Conservation (phyloP, 2,113 vertebrate genomes). For the Ctenomys sociabilis region DNA sequence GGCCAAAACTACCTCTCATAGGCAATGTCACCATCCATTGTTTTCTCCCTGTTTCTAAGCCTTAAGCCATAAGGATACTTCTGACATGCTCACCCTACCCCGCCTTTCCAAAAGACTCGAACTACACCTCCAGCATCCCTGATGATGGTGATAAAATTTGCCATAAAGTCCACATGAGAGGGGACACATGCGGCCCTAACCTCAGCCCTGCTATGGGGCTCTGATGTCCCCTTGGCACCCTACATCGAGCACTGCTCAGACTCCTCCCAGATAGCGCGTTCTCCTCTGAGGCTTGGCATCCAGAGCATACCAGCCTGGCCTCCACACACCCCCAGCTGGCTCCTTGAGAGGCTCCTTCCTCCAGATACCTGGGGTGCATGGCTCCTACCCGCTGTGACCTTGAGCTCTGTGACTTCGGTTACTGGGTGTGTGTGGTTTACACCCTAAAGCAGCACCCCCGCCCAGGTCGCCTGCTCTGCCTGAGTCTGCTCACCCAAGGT, state of each 20-base stretch:
- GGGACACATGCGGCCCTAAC: background rate
- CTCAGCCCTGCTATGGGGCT: background rate
- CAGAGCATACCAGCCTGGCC: background rate
- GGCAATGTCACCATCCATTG: too few relatives aligned
- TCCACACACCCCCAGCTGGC: background rate
- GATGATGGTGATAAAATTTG: background rate
- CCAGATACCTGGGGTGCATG: background rate
- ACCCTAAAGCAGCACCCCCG: background rate
- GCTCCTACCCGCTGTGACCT: background rate
- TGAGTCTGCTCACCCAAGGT: background rate
- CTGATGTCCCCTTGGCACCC: background rate
- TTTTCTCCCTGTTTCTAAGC: background rate
- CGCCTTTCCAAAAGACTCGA: too few relatives aligned
- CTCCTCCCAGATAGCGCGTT: background rate
- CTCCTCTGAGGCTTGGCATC: background rate
- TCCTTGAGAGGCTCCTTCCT: background rate
- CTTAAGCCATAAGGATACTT: background rate
- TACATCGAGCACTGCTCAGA: background rate
- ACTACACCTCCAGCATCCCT: background rate
- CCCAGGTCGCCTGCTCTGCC: background rate
- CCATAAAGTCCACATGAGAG: background rate
- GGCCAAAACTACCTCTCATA: background rate
- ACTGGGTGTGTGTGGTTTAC: too few relatives aligned
- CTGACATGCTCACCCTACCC: background rate
- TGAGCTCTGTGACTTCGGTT: background rate